Percentiles rank a stretch among this genome's conserved stretches.
Evolutionary conservation across 1,140 invertebrate genomes (phyloP).

Genomic region (Pentalonia nigronervosa): DNA sequence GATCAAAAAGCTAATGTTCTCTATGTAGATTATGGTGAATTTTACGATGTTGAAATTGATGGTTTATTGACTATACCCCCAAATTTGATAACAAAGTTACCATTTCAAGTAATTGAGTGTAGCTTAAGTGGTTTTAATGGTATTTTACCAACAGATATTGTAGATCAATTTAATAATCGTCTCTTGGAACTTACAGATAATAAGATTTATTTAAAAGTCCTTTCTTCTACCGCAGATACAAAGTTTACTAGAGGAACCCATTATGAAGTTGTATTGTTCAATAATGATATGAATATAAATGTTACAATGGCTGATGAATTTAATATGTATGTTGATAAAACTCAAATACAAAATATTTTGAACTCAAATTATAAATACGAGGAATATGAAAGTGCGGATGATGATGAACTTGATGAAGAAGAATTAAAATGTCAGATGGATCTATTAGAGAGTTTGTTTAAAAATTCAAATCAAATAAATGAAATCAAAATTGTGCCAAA

Average conservation of each 20-base stretch:
- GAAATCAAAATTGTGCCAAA: not conserved
- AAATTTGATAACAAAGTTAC: conserved; percentile 23
- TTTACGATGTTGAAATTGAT: not conserved
- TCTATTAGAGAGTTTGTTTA: not conserved
- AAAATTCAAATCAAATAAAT: not conserved
- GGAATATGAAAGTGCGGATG: not conserved
- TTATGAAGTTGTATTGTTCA: conserved; percentile 51
- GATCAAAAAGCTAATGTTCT: not conserved
- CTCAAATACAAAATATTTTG: conserved; percentile 52
- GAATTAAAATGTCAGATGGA: not conserved
- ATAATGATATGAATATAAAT: conserved; percentile 34
- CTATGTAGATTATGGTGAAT: conserved; percentile 33
- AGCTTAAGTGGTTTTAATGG: conserved; percentile 46
- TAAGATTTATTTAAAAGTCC: conserved; percentile 1
- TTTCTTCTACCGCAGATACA: not conserved
- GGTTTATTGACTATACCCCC: conserved; percentile 30
- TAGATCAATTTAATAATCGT: not conserved
- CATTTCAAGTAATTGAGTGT: conserved; percentile 53
- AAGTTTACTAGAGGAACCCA: not conserved
- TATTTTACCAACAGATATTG: not conserved
- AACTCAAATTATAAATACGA: not conserved
- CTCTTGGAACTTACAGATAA: conserved; percentile 11
- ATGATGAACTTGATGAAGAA: not conserved
- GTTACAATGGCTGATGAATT: conserved; percentile 8
- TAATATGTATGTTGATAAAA: conserved; percentile 18